Percentiles rank a stretch among this genome's conserved stretches.
These are phyloP conservation scores for Antennarius striatus DNA, from an alignment of 2,113 vertebrate genomes.

Conservation along the genomic window DNA sequence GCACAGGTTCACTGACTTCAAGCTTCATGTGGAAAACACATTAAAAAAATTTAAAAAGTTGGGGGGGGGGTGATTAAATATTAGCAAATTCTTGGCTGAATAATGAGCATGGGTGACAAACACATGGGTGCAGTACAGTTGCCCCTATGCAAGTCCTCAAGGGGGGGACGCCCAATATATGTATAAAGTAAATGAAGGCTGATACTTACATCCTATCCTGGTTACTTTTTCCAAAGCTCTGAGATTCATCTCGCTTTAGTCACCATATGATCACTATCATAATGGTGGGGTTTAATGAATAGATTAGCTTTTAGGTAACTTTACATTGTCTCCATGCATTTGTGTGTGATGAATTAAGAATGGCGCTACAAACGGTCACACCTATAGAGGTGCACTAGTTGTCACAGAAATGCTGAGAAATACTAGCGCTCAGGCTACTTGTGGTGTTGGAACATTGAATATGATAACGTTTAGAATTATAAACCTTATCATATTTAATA, in stretches of 20 bases:
- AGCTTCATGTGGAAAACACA: slow-evolving; percentile 3
- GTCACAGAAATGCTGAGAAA: slow-evolving; percentile 50
- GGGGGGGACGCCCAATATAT: slow-evolving; percentile 98
- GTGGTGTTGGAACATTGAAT: slow-evolving; percentile 48
- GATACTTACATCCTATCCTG: slow-evolving; percentile 99
- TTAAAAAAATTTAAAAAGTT: too few relatives aligned
- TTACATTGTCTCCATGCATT: slow-evolving; percentile 99
- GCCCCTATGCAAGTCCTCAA: slow-evolving; percentile 98
- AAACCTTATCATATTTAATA: too few relatives aligned
- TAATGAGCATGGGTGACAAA: slow-evolving; percentile 11
- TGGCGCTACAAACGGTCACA: slow-evolving; percentile 67
- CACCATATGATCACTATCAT: slow-evolving; percentile 99
- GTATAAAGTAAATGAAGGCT: slow-evolving; percentile 98
- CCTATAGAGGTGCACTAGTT: slow-evolving; percentile 60
- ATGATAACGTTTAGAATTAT: neutral
- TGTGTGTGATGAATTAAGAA: slow-evolving; percentile 89
- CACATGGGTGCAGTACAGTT: slow-evolving; percentile 81
- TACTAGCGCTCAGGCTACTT: slow-evolving; percentile 43
- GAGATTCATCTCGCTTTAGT: slow-evolving; percentile 99
- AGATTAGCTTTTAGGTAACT: slow-evolving; percentile 99
- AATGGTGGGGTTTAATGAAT: slow-evolving; percentile 99
- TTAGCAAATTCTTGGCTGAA: slow-evolving; percentile 5
- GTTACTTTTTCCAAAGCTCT: slow-evolving; percentile 99
- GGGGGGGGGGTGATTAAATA: neutral
- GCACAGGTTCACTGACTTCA: slow-evolving; percentile 79